Conservation (phyloP, 2,888 invertebrate genomes). For the Epiblema foenella region DNA sequence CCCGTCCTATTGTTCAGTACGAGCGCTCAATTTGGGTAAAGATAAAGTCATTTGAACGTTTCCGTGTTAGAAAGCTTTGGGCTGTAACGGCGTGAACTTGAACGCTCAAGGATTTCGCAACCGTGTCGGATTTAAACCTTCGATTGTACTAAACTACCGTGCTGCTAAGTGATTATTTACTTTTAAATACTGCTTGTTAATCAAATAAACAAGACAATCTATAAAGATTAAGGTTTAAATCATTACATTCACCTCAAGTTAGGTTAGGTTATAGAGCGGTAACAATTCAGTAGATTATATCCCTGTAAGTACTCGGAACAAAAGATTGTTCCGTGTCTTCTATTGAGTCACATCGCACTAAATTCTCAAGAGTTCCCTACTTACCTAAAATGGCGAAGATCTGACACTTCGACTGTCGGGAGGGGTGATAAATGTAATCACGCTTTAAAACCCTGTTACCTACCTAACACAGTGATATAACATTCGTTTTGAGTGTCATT, state of each 20-base stretch:
- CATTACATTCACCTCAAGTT: neutral
- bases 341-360: too few species aligned
- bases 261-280: neutral
- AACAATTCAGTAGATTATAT: neutral
- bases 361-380: too few species aligned
- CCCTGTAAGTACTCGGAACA: too few species aligned
- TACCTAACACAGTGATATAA: neutral
- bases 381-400: too few species aligned
- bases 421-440: neutral
- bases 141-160: slow-evolving; percentile 48
- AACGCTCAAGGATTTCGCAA: slow-evolving; percentile 56
- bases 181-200: slow-evolving; percentile 31
- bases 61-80: slow-evolving; percentile 47
- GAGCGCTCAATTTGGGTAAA: slow-evolving; percentile 35
- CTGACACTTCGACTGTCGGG: too few species aligned
- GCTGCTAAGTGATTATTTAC: slow-evolving; percentile 43
- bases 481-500: neutral
- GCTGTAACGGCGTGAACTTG: slow-evolving; percentile 56
- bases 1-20: slow-evolving; percentile 26
- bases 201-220: neutral
- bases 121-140: slow-evolving; percentile 44
- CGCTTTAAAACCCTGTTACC: neutral
- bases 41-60: slow-evolving; percentile 42
- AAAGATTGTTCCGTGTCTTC: too few species aligned
- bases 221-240: neutral